A percentile compares a stretch with the other conserved stretches of the same genome.
phyloP scores from a whole-genome alignment of 2,888 invertebrate genomes.

The Tipula vernalis region DNA sequence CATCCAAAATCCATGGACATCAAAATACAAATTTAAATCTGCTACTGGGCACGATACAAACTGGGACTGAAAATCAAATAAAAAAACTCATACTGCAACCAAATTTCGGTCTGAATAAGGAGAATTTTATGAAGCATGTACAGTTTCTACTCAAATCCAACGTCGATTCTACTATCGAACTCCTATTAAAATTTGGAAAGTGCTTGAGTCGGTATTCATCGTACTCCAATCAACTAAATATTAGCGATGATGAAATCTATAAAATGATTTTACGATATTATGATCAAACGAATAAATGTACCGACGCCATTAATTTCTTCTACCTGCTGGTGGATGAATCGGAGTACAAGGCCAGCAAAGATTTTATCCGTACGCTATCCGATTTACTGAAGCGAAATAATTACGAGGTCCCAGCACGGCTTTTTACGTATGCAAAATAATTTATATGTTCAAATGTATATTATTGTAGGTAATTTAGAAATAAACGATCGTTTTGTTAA shows the following conservation, averaged over 20 bases:
- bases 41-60: constrained; percentile 37
- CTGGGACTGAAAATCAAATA: constrained; percentile 35
- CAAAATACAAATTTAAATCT: constrained; percentile 33
- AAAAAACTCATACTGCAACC: constrained; percentile 41
- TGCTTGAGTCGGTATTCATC: constrained; percentile 23
- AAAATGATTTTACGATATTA: constrained; percentile 28
- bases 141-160: constrained; percentile 32
- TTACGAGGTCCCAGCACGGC: constrained; percentile 25
- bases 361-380: constrained; percentile 27
- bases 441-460: background rate
- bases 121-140: constrained; percentile 40
- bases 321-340: constrained; percentile 28
- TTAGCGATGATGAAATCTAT: constrained; percentile 28
- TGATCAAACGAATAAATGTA: constrained; percentile 25
- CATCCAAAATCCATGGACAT: constrained; percentile 34
- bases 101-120: constrained; percentile 39
- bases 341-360: constrained; percentile 26
- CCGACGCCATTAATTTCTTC: constrained; percentile 28
- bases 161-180: constrained; percentile 20
- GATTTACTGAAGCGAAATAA: constrained; percentile 30
- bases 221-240: constrained; percentile 25
- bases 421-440: background rate
- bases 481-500: background rate
- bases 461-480: background rate
- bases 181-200: constrained; percentile 28